phyloP scores from a whole-genome alignment of 2,888 invertebrate species.

The Oeneis ivallda region DNA sequence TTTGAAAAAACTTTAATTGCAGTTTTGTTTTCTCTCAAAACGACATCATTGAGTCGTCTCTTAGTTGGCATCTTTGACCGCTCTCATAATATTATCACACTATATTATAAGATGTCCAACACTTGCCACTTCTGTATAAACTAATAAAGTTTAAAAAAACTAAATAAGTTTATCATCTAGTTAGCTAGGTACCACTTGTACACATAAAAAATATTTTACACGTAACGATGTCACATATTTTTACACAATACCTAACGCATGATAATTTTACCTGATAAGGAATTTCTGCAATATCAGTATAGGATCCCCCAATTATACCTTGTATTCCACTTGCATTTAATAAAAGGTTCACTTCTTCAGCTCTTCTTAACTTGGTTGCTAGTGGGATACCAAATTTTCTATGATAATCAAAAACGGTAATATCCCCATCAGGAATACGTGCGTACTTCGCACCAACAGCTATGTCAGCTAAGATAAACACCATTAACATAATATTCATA shows the following conservation, averaged over 20 bases:
- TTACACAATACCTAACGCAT: not conserved
- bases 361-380: constrained; percentile 48
- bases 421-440: constrained; percentile 32
- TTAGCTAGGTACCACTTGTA: too few relatives aligned
- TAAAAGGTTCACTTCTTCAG: constrained; percentile 43
- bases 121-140: too few relatives aligned
- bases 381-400: constrained; percentile 52
- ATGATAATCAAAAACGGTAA: constrained; percentile 53
- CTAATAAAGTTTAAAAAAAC: too few relatives aligned
- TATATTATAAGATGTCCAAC: too few relatives aligned
- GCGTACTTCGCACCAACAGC: constrained; percentile 40
- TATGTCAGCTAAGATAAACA: constrained; percentile 43
- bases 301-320: constrained; percentile 56
- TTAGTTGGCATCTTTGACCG: too few relatives aligned
- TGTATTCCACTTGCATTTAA: not conserved
- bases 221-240: too few relatives aligned
- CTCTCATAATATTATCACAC: too few relatives aligned
- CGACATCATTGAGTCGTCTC: too few relatives aligned
- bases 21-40: too few relatives aligned
- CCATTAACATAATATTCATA: constrained; percentile 36
- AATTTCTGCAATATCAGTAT: constrained; percentile 47
- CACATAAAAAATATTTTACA: too few relatives aligned
- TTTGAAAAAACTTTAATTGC: too few relatives aligned
- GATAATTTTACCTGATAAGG: constrained; percentile 57
- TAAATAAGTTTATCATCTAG: too few relatives aligned